phyloP scores from a whole-genome alignment of 2,113 vertebrate species.

The Centropus unirufus region DNA sequence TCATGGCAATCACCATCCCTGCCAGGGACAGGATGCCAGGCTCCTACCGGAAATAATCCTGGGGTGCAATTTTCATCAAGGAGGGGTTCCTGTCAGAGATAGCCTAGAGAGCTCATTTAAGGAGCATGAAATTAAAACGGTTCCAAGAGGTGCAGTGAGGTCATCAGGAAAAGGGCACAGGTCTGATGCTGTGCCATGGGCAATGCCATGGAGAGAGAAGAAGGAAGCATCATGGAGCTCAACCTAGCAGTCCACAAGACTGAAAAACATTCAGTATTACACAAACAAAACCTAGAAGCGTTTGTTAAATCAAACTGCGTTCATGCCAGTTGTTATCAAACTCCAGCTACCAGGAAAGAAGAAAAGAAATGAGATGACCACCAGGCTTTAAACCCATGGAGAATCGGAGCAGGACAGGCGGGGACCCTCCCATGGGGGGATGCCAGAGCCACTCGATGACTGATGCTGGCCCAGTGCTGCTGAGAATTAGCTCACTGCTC shows the following conservation, averaged over 20 bases:
- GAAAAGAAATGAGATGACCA: background rate
- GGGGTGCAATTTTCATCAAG: background rate
- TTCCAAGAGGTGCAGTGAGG: background rate
- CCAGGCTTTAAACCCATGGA: background rate
- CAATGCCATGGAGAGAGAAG: background rate
- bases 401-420: fast-evolving
- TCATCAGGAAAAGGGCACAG: background rate
- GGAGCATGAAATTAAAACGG: background rate
- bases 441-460: no score
- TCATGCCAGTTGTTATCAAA: background rate
- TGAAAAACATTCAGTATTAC: background rate
- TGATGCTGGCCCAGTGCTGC: background rate
- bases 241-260: background rate
- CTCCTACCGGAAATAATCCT: background rate
- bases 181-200: background rate
- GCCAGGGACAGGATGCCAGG: fast-evolving
- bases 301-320: background rate
- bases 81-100: background rate
- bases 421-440: background rate
- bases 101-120: background rate
- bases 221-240: background rate
- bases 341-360: background rate
- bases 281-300: background rate
- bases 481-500: background rate
- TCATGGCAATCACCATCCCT: background rate